Conservation (phyloP, 2,888 invertebrate genomes). For the Microplitis deprimator region DNA sequence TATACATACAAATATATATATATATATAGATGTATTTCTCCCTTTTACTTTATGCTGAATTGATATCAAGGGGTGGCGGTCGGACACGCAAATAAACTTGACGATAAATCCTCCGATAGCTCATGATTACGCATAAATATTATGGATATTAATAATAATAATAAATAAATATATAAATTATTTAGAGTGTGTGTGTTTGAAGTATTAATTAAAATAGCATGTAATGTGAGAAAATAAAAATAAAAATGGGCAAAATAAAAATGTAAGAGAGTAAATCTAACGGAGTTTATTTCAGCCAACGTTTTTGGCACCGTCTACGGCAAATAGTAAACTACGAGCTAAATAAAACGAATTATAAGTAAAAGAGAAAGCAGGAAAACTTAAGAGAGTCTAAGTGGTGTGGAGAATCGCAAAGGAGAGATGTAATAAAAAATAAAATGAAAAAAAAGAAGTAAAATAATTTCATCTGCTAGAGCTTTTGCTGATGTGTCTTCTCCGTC, state of each 20-base stretch:
- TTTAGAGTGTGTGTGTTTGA: not conserved
- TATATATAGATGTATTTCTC: no score
- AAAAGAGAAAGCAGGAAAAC: constrained; percentile 40
- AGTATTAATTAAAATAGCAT: not conserved
- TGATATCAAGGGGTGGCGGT: constrained; percentile 22
- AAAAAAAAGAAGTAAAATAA: constrained; percentile 37
- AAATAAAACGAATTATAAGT: constrained; percentile 11
- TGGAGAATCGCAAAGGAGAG: constrained; percentile 37
- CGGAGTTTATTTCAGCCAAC: constrained; percentile 40
- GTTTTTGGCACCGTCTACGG: constrained; percentile 69
- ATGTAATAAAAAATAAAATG: constrained; percentile 33
- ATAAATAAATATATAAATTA: not conserved
- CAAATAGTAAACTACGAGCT: constrained; percentile 62
- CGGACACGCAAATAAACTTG: constrained; percentile 29
- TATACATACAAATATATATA: constrained; percentile 19
- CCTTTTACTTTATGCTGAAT: not conserved
- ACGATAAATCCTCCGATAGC: constrained; percentile 33
- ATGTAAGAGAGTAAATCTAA: constrained; percentile 36
- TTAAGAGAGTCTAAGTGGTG: constrained; percentile 43
- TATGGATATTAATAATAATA: constrained; percentile 5
- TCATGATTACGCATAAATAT: constrained; percentile 42
- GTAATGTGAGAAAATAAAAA: constrained; percentile 33
- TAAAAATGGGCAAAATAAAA: constrained; percentile 15
- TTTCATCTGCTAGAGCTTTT: constrained; percentile 41
- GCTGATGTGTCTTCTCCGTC: constrained; percentile 38